Base-by-base conservation (phyloP, 2,797 vertebrate species). In the Potorous gilbertii region DNA sequence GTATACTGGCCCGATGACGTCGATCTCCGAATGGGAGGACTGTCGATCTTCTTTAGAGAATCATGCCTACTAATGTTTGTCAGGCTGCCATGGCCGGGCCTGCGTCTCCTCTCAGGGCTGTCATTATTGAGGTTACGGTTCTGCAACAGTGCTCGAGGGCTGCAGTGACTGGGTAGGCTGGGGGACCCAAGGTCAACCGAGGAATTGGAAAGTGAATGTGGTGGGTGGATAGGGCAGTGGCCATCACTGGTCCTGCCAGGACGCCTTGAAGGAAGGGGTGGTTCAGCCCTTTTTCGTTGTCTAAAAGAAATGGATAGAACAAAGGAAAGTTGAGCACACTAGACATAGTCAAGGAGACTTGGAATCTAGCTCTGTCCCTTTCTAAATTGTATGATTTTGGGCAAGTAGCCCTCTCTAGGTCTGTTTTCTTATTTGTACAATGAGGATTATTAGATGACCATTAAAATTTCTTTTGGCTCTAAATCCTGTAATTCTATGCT, bases 1-100 rank as follows among this genome's bases (percentile, higher is more conserved):
- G 99, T 98, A 98, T 99, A 99, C 96, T 99, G 99, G 94, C 99
- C 99, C 13, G 99, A 99, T 0, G 99, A 99, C 0, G 99, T 99
- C 90, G 99, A 99, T 97, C 99, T 99, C 97, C 99, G 99, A 92
- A 99, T 99, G 0, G 99, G 99, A 52, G 99, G 99, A 98, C 99
- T 99, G 97, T 99, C 99, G 0, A 99, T 99, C 98, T 99, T 99
- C 99, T 99, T 99, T 52, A 99, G 98, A 1, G 99, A 99, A 95
- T 99, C 99, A 0, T 99, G 99, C 14, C 99, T 99, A 97, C 99
- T 99, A 98, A 99, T 99, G 98, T 99, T 99, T 3, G 99, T 99
- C 93, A 99, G 99, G 87, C 99, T 99, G 98, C 99, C 99, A 0
- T 99, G 99, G 52, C 99, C 99, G 0, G 99, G 99, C 91, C 99